Conservation (phyloP, 2,797 vertebrate genomes). For the Tapera naevia region DNA sequence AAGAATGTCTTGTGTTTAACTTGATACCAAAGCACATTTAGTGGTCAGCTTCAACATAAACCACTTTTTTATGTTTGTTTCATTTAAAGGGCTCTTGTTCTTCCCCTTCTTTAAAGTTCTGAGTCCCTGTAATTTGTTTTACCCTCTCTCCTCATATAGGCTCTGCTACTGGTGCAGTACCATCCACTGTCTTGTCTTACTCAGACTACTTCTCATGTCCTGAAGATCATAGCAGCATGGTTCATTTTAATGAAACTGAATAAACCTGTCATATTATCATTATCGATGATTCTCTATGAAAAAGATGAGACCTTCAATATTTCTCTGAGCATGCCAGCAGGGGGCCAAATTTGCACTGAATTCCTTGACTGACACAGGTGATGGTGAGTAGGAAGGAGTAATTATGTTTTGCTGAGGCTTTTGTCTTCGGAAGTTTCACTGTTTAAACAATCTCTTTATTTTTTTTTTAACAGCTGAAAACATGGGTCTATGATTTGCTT, state of each 20-base stretch:
- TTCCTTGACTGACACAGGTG: slow-evolving; percentile 84
- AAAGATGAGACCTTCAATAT: slow-evolving; percentile 87
- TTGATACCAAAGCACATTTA: background rate
- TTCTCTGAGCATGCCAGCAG: slow-evolving; percentile 85
- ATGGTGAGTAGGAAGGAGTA: slow-evolving; percentile 79
- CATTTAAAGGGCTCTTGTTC: background rate
- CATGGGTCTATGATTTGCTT: no score
- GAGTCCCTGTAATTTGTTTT: background rate
- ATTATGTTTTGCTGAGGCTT: background rate
- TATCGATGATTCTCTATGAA: slow-evolving; percentile 86
- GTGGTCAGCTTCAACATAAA: background rate
- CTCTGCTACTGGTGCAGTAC: slow-evolving; percentile 83
- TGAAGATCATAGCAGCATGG: slow-evolving; percentile 84
- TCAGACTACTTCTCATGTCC: slow-evolving; percentile 87
- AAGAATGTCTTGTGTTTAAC: background rate
- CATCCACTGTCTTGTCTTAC: slow-evolving; percentile 82
- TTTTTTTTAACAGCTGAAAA: no score
- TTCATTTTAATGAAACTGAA: slow-evolving; percentile 85
- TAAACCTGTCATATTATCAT: slow-evolving; percentile 84
- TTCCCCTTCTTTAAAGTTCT: background rate
- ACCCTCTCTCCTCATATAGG: slow-evolving; percentile 63
- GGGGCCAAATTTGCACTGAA: slow-evolving; percentile 79
- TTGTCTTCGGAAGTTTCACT: background rate
- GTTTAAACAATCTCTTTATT: background rate
- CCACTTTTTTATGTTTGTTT: background rate